Base-by-base conservation (phyloP, 2,888 invertebrate genomes). In the Drosophila lutescens region DNA sequence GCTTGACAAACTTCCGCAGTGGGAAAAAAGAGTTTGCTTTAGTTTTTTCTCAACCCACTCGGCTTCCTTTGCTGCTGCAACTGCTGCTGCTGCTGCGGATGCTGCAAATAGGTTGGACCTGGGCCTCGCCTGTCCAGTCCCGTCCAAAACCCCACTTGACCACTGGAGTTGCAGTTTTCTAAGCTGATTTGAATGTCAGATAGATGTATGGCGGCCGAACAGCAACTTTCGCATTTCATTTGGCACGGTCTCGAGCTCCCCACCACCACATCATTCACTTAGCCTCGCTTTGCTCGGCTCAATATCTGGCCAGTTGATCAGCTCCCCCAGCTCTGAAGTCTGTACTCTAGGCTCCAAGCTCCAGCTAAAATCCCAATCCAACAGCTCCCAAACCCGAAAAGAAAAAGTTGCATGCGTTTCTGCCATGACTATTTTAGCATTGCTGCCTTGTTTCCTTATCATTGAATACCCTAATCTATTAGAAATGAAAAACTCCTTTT, bases 1-100 rank as follows among this genome's bases (percentile, higher is more conserved):
- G 85, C 79, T 89, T 86, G 89, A 80, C 88, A 86, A 86, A 90
- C 91, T 90, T 91, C 91, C 91, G 91, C 80, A 84, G 78, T 32
- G 47, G 53, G 46, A 49, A 60, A 54, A 32, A 47, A 67, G 71
- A 78, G 77, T 87, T 86, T 79, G 66, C 68, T 74, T 75, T 62
- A 53, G 61, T 79, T 62, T 57, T 56, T 62, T 53, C 47, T 73
- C 32, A 74, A 69, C 72, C 77, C 78, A 56, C 63, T 72, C n/a
- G 13, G 69, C 69, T 74, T 57, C 70, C 70, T 69, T 65, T 80
- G 60, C 66, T 17, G 58, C 15, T 60, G 59, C 23, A 8, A 30
- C 30, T 12, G 36, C n/a, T 70, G 44, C 56, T 36, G 20, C 20
- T 20, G 32, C 72, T 76, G 77, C 88, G 89, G 87, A 86, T 86